Conservation (phyloP, 2,888 invertebrate species). For the Brachyopa scutellaris region DNA sequence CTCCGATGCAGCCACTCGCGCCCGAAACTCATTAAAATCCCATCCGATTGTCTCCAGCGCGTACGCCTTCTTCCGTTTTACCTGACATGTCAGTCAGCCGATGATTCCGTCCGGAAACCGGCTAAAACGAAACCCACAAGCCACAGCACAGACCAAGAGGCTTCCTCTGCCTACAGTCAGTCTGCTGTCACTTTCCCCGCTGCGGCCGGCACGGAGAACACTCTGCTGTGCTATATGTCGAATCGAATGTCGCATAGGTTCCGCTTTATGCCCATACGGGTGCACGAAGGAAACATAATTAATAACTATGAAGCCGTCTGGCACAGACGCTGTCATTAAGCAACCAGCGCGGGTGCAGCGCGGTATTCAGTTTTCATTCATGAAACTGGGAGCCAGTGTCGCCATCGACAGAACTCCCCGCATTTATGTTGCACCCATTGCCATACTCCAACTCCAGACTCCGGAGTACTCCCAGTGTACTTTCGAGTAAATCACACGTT, state of each 20-base stretch:
- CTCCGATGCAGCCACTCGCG: constrained; percentile 24
- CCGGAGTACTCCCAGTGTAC: constrained; percentile 28
- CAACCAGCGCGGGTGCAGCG: constrained; percentile 46
- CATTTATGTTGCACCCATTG: no score
- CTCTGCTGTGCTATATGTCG: constrained; percentile 52
- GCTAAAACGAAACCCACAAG: constrained; percentile 64
- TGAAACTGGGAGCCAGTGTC: constrained; percentile 65
- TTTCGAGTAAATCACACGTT: constrained; percentile 65
- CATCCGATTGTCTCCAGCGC: constrained; percentile 69
- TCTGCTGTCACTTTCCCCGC: no score
- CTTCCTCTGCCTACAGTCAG: constrained; percentile 62
- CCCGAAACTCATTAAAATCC: constrained; percentile 69
- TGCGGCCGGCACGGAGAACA: no score
- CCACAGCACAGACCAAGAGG: constrained; percentile 9
- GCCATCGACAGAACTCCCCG: constrained; percentile 4
- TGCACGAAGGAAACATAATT: constrained; percentile 72
- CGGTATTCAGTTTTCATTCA: constrained; percentile 59
- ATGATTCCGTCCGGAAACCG: constrained; percentile 70
- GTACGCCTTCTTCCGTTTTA: constrained; percentile 69
- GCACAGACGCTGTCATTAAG: constrained; percentile 67
- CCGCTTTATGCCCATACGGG: constrained; percentile 61
- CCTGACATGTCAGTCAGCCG: constrained; percentile 68
- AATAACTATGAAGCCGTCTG: constrained; percentile 71
- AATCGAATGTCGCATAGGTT: constrained; percentile 42
- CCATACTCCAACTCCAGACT: not conserved